Evolutionary conservation across 2,888 invertebrate species (phyloP), one percentile per base, ranked within the genome.

Genomic region (Erannis defoliaria): DNA sequence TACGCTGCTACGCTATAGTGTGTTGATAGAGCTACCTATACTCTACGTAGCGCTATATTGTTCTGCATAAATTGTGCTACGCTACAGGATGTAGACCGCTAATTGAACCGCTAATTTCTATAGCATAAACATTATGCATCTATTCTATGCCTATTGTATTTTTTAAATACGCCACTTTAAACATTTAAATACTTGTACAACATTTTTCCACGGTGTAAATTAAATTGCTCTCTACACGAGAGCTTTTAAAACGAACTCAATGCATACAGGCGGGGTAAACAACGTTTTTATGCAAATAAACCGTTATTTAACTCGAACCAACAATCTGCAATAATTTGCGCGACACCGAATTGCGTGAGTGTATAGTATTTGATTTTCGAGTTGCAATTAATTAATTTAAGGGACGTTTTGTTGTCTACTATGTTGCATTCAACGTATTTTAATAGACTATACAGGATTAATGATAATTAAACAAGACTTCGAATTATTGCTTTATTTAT

Each of bases 271-370:
- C 56, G 46, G 26, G 14, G 56, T 26, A 48, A 62, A 66, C 58
- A 49, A 64, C 56, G 59, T 66, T 72, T 63, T 65, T 63, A 61
- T 56, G 60, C 55, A 65, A 61, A 67, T 64, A 65, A 55, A n/a
- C 62, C 42, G 54, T 21, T 49, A 55, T 66, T 66, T 43, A 56
- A 71, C 60, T 67, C 55, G 42, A 66, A 51, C 21, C 54, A 37
- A 60, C 64, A 70, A 65, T 58, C 59, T 49, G 63, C 56, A 58
- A 57, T 55, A 55, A 72, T 72, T 69, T 68, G 60, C 64, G 50
- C 21, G 31, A 23, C 40, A 45, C 58, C 49, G 55, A 66, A 66
- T 62, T 64, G 49, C 42, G 26, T 57, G 16, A 59, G 55, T 53
- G 46, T 50, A 62, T 66, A 26, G 16, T 58, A 58, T 66, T 69